A percentile compares a stretch with the other conserved stretches of the same genome.
phyloP scores from a whole-genome alignment of 2,797 vertebrate species.

The Yasuhikotakia modesta region DNA sequence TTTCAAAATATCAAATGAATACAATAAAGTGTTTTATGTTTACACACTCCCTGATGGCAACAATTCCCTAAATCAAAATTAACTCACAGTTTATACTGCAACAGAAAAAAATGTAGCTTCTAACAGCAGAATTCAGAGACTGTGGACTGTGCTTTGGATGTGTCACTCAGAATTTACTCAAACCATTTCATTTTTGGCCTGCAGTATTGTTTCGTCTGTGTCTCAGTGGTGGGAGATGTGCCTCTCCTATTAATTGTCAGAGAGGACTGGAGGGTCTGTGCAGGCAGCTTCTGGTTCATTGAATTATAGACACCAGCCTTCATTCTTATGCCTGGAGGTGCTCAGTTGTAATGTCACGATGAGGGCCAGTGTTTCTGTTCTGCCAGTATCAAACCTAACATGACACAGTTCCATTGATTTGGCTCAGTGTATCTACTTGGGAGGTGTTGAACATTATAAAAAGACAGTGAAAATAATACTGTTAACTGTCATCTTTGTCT shows the following conservation, averaged over 20 bases:
- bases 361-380: constrained; percentile 31
- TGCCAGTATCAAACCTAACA: constrained; percentile 19
- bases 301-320: constrained; percentile 55
- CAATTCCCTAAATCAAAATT: not conserved
- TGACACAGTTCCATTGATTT: constrained; percentile 20
- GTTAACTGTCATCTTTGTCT: not conserved
- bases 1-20: not conserved
- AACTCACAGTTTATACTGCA: not conserved
- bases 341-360: constrained; percentile 39
- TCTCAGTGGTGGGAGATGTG: constrained; percentile 28
- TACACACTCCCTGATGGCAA: not conserved
- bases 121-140: not conserved
- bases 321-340: constrained; percentile 43
- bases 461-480: not conserved
- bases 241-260: constrained; percentile 47
- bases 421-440: constrained; percentile 6
- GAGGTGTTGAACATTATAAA: constrained; percentile 11
- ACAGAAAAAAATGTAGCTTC: not conserved
- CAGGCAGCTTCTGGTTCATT: constrained; percentile 44
- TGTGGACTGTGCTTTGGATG: not conserved
- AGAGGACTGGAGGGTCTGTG: constrained; percentile 19
- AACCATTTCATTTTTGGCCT: constrained; percentile 35
- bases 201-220: constrained; percentile 44
- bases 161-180: constrained; percentile 25
- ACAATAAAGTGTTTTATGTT: not conserved